These are phyloP conservation scores for Lindbergichthys nudifrons DNA, from an alignment of 2,797 vertebrate species.

Conservation along the genomic window DNA sequence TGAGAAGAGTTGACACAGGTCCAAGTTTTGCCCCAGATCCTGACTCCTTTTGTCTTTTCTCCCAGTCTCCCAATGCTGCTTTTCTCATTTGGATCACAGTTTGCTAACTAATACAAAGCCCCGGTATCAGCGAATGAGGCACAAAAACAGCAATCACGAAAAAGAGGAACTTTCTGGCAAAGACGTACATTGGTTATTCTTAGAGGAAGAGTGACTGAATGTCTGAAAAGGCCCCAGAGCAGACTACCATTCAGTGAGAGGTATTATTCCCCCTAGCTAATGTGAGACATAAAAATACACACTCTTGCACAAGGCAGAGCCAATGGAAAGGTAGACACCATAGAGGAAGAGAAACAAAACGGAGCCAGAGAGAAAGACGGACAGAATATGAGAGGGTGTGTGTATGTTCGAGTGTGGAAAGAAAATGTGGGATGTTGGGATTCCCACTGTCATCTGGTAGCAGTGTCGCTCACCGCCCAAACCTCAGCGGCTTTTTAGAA, in stretches of 20 bases:
- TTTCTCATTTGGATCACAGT: conserved; percentile 81
- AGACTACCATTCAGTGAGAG: conserved; percentile 77
- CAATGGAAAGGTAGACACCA: conserved; percentile 81
- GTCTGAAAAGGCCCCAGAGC: conserved; percentile 81
- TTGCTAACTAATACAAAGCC: conserved; percentile 66
- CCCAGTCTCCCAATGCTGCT: conserved; percentile 70
- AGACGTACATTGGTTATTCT: conserved; percentile 76
- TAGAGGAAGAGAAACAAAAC: conserved; percentile 65
- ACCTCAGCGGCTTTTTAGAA: conserved; percentile 63
- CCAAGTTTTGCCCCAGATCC: conserved; percentile 73
- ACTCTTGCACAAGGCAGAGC: conserved; percentile 65
- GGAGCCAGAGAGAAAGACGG: conserved; percentile 52
- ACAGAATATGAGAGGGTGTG: conserved; percentile 35
- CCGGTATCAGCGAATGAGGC: conserved; percentile 67
- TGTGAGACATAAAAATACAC: conserved; percentile 79
- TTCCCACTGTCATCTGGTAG: conserved; percentile 71
- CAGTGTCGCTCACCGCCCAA: conserved; percentile 41
- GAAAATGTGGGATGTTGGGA: conserved; percentile 67
- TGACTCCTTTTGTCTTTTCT: conserved; percentile 60
- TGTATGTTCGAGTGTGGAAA: conserved; percentile 50
- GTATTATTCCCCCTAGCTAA: conserved; percentile 79
- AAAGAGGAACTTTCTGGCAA: conserved; percentile 72
- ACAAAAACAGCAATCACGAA: conserved; percentile 72
- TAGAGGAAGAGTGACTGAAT: conserved; percentile 85
- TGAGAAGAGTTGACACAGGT: conserved; percentile 67